phyloP scores from a whole-genome alignment of 2,113 vertebrate genomes.

The Melanerpes aurifrons region DNA sequence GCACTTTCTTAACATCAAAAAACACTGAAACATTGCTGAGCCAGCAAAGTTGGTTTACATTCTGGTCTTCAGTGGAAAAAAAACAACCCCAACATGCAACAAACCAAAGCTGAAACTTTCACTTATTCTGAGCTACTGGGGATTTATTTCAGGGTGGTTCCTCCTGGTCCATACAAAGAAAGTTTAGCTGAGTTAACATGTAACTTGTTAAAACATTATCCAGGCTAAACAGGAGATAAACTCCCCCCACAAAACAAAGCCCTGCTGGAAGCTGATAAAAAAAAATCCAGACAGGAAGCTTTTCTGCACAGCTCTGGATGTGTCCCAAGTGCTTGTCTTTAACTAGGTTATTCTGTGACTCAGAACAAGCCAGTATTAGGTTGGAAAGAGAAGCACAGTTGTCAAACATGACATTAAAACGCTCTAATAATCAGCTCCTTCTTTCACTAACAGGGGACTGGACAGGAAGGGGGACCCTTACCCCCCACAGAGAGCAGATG shows the following conservation, averaged over 20 bases:
- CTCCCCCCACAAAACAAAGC: not conserved
- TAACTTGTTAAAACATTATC: not conserved
- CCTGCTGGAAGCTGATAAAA: not conserved
- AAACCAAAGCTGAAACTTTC: not conserved
- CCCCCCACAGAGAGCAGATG: not conserved
- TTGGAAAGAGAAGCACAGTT: not conserved
- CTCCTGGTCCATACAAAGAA: not conserved
- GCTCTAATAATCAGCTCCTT: not conserved
- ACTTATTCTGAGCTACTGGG: not conserved
- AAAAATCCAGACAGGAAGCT: not conserved
- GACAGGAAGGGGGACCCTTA: not conserved
- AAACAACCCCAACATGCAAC: not conserved
- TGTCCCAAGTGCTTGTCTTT: not conserved
- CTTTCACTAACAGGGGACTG: not conserved
- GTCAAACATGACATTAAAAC: not conserved
- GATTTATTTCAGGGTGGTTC: conserved; percentile 16
- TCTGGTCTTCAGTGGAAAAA: conserved; percentile 11
- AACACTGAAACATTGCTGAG: conserved; percentile 35
- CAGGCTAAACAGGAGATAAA: not conserved
- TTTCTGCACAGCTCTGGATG: not conserved
- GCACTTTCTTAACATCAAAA: conserved; percentile 31
- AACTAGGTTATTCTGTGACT: not conserved
- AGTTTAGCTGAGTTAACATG: not conserved
- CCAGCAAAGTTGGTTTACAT: conserved; percentile 43
- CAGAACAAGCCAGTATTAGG: not conserved